A percentile compares a stretch with the other conserved stretches of the same genome.
Conservation (phyloP, 2,797 vertebrate genomes). For the Hippopotamyrus pictus region DNA sequence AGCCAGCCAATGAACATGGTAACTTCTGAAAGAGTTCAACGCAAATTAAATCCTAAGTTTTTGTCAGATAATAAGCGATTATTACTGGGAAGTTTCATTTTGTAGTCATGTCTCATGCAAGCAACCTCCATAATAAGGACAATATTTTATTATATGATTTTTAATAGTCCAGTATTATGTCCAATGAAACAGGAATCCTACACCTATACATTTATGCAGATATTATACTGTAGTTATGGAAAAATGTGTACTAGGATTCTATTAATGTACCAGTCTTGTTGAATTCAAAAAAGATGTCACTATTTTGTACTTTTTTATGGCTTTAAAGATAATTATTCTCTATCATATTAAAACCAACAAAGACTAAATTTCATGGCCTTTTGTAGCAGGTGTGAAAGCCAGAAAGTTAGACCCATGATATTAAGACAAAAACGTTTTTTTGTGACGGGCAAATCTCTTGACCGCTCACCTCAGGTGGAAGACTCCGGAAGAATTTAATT, state of each 20-base stretch:
- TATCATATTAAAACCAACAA: not conserved
- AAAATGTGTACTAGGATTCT: not conserved
- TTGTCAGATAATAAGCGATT: not conserved
- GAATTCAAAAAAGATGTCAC: not conserved
- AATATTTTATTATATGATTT: not conserved
- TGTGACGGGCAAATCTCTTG: not conserved
- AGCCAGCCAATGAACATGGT: not conserved
- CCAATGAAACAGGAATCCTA: not conserved
- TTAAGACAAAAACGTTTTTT: not conserved
- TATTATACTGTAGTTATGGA: not conserved
- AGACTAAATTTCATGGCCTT: not conserved
- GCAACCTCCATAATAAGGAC: not conserved
- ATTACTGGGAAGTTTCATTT: not conserved
- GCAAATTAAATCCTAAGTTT: not conserved
- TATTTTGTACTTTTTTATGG: not conserved
- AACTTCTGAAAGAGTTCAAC: not conserved
- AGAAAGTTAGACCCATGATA: not conserved
- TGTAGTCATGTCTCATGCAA: not conserved
- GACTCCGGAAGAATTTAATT: not conserved
- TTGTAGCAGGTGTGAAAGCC: not conserved
- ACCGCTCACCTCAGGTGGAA: not conserved
- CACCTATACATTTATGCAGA: not conserved
- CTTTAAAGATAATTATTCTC: not conserved
- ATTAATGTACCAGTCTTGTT: not conserved
- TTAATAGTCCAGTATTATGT: not conserved